Percentiles rank a stretch among this genome's conserved stretches.
These are phyloP conservation scores for Crypturellus undulatus DNA, from an alignment of 2,113 vertebrate genomes.

Conservation along the genomic window DNA sequence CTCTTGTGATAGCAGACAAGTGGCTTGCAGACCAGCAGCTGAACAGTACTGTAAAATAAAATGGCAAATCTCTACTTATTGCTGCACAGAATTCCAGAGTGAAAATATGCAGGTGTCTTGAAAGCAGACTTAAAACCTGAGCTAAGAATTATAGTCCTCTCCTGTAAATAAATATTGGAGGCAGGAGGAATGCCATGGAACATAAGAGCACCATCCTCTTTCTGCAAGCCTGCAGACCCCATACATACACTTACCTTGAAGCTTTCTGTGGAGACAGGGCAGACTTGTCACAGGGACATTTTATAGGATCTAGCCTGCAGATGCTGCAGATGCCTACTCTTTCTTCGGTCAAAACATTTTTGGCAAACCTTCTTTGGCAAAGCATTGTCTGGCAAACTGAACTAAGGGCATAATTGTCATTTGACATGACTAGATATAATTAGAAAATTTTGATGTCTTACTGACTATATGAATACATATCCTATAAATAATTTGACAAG, in stretches of 20 bases:
- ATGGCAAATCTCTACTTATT: neutral
- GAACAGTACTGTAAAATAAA: slow-evolving; percentile 65
- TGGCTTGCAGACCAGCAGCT: slow-evolving; percentile 31
- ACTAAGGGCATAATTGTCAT: slow-evolving; percentile 79
- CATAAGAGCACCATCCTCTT: neutral
- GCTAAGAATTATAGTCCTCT: neutral
- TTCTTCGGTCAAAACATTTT: slow-evolving; percentile 83
- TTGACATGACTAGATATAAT: slow-evolving; percentile 84
- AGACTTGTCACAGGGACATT: slow-evolving; percentile 52
- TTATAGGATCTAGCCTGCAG: slow-evolving; percentile 77
- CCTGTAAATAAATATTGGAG: neutral
- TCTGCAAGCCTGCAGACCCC: neutral
- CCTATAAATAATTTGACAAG: slow-evolving; percentile 84
- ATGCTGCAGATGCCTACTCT: slow-evolving; percentile 77
- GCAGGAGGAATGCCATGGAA: neutral
- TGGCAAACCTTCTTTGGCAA: slow-evolving; percentile 77
- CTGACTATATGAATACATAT: slow-evolving; percentile 82
- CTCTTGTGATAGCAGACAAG: slow-evolving; percentile 50
- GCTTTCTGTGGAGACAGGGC: slow-evolving; percentile 75
- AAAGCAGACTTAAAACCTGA: neutral
- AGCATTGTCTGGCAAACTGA: slow-evolving; percentile 80
- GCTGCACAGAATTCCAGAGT: neutral
- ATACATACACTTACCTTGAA: slow-evolving; percentile 77
- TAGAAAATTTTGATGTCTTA: slow-evolving; percentile 85
- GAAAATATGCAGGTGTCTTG: neutral